Evolutionary conservation across 2,797 vertebrate species (phyloP).

Genomic region (Ambastaia sidthimunki): DNA sequence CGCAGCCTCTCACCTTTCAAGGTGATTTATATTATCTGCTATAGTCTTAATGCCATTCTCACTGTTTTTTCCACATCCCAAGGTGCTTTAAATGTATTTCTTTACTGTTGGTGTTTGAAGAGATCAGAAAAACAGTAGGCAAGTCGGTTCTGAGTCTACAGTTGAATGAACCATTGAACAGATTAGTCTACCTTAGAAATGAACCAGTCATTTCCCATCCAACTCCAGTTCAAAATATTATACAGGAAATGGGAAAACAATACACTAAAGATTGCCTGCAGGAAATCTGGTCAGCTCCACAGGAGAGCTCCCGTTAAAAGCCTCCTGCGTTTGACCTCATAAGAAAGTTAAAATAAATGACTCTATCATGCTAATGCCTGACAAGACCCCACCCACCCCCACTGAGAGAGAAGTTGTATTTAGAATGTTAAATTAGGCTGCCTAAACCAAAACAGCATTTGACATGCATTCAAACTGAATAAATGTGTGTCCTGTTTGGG

Average conservation of each 20-base stretch:
- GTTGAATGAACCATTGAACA: constrained; percentile 3
- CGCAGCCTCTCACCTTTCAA: constrained; percentile 41
- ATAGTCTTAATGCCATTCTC: constrained; percentile 33
- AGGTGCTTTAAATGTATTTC: not conserved
- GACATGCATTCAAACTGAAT: constrained; percentile 50
- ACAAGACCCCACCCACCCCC: constrained; percentile 50
- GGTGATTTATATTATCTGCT: constrained; percentile 40
- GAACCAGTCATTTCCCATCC: not conserved
- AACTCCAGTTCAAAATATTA: constrained; percentile 1
- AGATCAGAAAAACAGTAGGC: not conserved
- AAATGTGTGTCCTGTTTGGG: constrained; percentile 40
- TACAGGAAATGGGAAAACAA: not conserved
- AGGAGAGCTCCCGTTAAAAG: constrained; percentile 55
- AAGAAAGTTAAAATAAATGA: constrained; percentile 64
- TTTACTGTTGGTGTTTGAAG: not conserved
- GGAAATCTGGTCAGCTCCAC: constrained; percentile 57
- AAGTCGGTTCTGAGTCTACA: not conserved
- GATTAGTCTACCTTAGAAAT: not conserved
- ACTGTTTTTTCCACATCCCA: constrained; percentile 31
- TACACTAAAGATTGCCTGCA: constrained; percentile 62
- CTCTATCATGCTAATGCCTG: constrained; percentile 62
- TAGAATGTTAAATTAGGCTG: constrained; percentile 56
- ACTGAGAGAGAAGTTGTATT: constrained; percentile 44
- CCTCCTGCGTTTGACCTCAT: constrained; percentile 61
- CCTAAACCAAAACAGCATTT: constrained; percentile 36